Base-by-base conservation (phyloP, 1,140 invertebrate species). In the Zelostemma sp. region DNA sequence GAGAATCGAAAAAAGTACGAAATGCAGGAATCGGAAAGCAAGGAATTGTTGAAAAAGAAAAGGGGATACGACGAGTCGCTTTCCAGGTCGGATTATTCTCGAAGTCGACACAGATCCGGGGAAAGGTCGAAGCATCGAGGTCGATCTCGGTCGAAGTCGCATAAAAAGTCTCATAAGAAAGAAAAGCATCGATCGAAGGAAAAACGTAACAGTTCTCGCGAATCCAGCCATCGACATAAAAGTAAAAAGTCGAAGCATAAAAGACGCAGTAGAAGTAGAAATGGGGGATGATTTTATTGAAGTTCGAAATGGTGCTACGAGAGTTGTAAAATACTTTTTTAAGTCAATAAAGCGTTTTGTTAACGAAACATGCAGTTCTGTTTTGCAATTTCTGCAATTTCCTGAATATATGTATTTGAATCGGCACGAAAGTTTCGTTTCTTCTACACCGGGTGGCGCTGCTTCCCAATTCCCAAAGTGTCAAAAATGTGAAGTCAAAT, bases 161-260 rank as follows among this genome's bases (percentile, higher is more conserved):
- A 19, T 19, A 8, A 56, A 43, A 43, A 55, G 14, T 55, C 53
- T 6, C 31, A 54, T 25, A 55, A 14, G 19, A 43, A 28, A 17
- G 50, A 53, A 6, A 53, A 19, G 21, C 18, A 45, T 16, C 19
- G 21, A 16, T 33, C 53, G 4, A 43, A 16, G 15, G 53, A 55
- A 15, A 21, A 28, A 43, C 18, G 40, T 4, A 6, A 51, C n/a
- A 19, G 15, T 11, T 50, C 21, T 35, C 33, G 33, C 33, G 33
- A 35, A 11, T 35, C 33, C 11, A 2, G 33, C 6, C 33, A 35
- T 35, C 33, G 33, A 11, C 33, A 35, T 35, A 35, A 35, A 35
- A 35, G 33, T n/a, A 35, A 35, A 35, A 35, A 35, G 11, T 35
- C 33, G 33, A 35, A 35, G 33, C 33, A 35, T n/a, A 35, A n/a